These are phyloP conservation scores for Osedax frankpressi DNA, from an alignment of 2,888 invertebrate genomes.

Conservation along the genomic window DNA sequence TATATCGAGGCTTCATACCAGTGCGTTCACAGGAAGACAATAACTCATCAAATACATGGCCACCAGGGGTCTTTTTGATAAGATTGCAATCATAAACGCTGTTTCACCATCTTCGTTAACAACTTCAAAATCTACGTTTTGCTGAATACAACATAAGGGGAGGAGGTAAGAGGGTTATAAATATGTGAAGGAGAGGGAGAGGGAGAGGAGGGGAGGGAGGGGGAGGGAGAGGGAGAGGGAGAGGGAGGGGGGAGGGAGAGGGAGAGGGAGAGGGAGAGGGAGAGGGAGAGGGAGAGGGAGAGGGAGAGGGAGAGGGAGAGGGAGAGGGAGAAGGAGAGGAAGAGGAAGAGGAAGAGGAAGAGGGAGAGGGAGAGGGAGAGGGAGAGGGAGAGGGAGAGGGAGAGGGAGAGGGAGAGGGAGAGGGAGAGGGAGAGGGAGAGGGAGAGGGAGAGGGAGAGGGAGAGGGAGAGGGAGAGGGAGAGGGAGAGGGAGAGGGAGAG, in stretches of 20 bases:
- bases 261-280: not conserved
- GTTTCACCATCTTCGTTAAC: too few relatives aligned
- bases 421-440: conserved; percentile 8
- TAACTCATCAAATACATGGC: too few relatives aligned
- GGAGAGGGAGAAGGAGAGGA: not conserved
- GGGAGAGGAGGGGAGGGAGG: not conserved
- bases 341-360: not conserved
- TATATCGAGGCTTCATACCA: too few relatives aligned
- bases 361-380: conserved; percentile 8
- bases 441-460: conserved; percentile 7
- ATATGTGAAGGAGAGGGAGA: not conserved
- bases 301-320: not conserved
- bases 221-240: not conserved
- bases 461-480: conserved; percentile 10
- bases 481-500: conserved; percentile 13
- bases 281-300: not conserved
- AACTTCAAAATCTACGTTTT: too few relatives aligned
- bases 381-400: conserved; percentile 7
- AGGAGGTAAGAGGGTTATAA: not conserved
- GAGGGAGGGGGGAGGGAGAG: not conserved
- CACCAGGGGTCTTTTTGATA: too few relatives aligned
- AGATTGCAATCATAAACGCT: too few relatives aligned
- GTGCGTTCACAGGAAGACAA: too few relatives aligned
- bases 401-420: conserved; percentile 6
- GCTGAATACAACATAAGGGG: too few relatives aligned